Evolutionary conservation across 2,888 invertebrate genomes (phyloP).

Genomic region (Patella pellucida): DNA sequence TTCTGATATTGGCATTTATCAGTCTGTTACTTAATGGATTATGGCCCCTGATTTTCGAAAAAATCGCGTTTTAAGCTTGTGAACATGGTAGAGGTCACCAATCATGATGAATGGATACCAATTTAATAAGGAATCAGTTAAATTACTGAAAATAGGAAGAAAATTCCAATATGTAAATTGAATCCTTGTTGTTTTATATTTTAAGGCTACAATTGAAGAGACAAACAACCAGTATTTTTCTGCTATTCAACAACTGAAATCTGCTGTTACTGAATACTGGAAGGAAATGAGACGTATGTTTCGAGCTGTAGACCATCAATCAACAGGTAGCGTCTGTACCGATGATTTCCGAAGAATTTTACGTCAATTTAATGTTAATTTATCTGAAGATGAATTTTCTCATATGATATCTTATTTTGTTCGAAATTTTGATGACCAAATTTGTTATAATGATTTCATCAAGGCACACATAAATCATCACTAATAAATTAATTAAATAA

Average conservation of each 20-base stretch:
- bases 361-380: conserved; percentile 60
- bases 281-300: conserved; percentile 67
- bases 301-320: conserved; percentile 49
- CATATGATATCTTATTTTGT: conserved; percentile 63
- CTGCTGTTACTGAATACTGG: conserved; percentile 62
- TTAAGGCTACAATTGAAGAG: neutral
- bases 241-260: conserved; percentile 53
- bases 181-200: neutral
- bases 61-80: no score
- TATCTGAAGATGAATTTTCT: conserved; percentile 67
- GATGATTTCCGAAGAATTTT: conserved; percentile 61
- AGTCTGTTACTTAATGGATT: no score
- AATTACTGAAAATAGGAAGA: neutral
- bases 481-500: no score
- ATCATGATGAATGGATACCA: no score
- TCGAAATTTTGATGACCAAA: conserved; percentile 53
- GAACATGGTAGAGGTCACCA: no score
- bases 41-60: no score
- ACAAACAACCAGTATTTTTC: conserved; percentile 31
- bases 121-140: no score
- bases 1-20: no score
- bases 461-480: conserved; percentile 46
- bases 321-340: conserved; percentile 50
- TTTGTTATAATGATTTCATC: conserved; percentile 68
- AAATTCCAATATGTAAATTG: neutral